These are phyloP conservation scores for Pachyuromys duprasi DNA, from an alignment of 2,797 vertebrate genomes.

Conservation along the genomic window DNA sequence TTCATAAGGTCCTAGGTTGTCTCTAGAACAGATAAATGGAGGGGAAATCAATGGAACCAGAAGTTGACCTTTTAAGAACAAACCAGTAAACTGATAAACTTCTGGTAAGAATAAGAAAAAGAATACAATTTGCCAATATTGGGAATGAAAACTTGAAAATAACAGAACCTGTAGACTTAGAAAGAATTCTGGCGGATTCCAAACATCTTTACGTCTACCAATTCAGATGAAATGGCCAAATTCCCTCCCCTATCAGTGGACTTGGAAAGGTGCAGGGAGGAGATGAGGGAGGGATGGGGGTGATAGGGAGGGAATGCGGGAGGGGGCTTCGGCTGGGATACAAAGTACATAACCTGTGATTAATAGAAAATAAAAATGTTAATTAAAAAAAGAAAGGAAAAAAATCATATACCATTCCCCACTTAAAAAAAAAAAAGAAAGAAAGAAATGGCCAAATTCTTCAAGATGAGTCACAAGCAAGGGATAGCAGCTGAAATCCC, in stretches of 20 bases:
- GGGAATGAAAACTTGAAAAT: background rate
- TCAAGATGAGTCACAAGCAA: background rate
- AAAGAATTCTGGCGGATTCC: background rate
- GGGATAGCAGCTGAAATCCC: background rate
- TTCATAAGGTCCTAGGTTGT: background rate
- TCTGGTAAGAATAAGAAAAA: background rate
- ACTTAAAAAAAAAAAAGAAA: no score
- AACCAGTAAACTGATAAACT: background rate
- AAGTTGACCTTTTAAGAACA: conserved; percentile 18
- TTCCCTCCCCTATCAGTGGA: no score
- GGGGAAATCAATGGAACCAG: background rate
- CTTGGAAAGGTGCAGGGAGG: no score
- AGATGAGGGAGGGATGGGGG: no score
- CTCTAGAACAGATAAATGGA: background rate
- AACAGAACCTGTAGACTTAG: background rate
- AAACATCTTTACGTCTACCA: conserved; percentile 24
- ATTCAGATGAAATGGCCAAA: conserved; percentile 29
- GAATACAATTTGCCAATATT: background rate
- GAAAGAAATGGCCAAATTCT: conserved; percentile 34
- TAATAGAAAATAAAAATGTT: no score
- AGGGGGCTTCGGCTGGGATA: no score
- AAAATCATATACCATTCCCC: no score
- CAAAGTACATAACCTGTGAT: no score
- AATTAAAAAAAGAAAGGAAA: no score
- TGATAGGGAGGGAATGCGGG: no score